Evolutionary conservation across 2,113 vertebrate genomes (phyloP), one percentile per base, ranked within the genome.

Genomic region (Rhadina sibilatrix): DNA sequence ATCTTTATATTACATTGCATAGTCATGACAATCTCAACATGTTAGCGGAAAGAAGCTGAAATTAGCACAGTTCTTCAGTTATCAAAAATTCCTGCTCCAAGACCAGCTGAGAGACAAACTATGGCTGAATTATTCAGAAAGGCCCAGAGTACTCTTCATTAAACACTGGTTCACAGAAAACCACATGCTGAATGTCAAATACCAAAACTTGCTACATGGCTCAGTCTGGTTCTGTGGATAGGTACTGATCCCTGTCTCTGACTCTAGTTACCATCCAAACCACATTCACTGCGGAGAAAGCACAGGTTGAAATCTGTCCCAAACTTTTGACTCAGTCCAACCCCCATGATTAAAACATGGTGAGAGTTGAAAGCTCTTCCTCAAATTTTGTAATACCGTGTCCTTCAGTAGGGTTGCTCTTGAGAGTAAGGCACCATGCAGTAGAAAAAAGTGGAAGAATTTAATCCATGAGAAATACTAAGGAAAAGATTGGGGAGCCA

Each of bases 1-100:
- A 42, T 35, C 65, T 97, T 97, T 96, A 59, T 68, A 87, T 89
- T 93, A 42, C 70, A 47, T 61, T 93, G 66, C 85, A 84, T 80
- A 89, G 65, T 65, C 96, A 74, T 93, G 76, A 83, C 82, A 92
- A 87, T 89, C 89, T 76, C 44, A 70, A 83, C 31, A n/a, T 59
- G 19, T 44, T 61, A 69, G 61, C 60, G 76, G 71, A 96, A 96
- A 89, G 92, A 57, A 87, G 40, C 80, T 90, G 87, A 56, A 40
- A 75, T n/a, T 83, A 77, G 65, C 53, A 64, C 65, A 79, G 61
- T 91, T 95, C 44, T 91, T 76, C 72, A 47, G 74, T 87, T 97
- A 57, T 66, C 69, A 90, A 96, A 93, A 49, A 35, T 91, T 57
- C 27, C 60, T 65, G 27, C 84, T 95, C 61, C 44, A 82, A 76